Conservation (phyloP, 2,888 invertebrate genomes). For the Rosalia funebris region DNA sequence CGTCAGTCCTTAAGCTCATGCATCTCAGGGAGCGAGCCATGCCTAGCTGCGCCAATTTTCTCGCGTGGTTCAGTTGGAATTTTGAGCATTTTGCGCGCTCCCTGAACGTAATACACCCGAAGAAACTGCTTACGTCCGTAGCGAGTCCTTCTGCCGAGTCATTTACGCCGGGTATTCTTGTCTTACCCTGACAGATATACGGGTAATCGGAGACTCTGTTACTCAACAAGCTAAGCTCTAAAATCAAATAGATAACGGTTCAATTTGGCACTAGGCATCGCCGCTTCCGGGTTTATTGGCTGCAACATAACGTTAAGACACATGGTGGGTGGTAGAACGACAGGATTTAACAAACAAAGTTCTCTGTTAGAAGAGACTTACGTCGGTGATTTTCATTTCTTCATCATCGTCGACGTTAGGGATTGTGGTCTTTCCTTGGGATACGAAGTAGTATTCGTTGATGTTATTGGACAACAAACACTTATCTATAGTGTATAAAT, state of each 20-base stretch:
- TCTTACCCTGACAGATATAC: conserved; percentile 94
- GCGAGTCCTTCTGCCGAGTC: conserved; percentile 89
- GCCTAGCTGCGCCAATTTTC: conserved; percentile 45
- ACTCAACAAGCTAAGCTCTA: conserved; percentile 85
- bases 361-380: conserved; percentile 68
- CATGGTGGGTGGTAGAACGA: not conserved
- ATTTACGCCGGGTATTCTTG: conserved; percentile 93
- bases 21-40: conserved; percentile 57
- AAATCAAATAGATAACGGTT: conserved; percentile 54
- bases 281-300: conserved; percentile 19
- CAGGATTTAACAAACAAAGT: too few relatives aligned
- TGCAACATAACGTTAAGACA: conserved; percentile 17
- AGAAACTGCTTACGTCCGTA: conserved; percentile 77
- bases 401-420: conserved; percentile 96
- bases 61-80: not conserved
- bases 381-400: conserved; percentile 89
- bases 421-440: conserved; percentile 97
- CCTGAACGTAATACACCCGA: conserved; percentile 41
- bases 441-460: conserved; percentile 93
- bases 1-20: conserved; percentile 22
- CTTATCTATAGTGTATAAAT: conserved; percentile 67
- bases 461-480: conserved; percentile 89
- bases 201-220: conserved; percentile 88
- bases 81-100: conserved; percentile 48
- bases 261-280: conserved; percentile 28